Evolutionary conservation across 2,888 invertebrate genomes (phyloP).

Genomic region (Aphodius sticticus): DNA sequence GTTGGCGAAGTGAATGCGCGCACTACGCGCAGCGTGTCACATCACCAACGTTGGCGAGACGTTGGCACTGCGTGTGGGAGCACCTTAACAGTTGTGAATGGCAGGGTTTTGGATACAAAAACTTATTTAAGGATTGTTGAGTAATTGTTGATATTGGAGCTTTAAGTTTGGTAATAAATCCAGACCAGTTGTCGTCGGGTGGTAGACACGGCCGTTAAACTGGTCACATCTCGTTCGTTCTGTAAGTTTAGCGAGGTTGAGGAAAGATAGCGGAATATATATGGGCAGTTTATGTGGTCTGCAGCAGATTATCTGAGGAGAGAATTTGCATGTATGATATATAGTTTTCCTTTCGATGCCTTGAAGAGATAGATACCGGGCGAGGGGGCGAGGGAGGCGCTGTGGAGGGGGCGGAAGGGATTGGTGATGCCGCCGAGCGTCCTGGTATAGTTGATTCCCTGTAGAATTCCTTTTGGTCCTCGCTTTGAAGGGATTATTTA

Average conservation of each 20-base stretch:
- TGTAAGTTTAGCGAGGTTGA: slow-evolving; percentile 14
- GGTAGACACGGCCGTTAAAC: slow-evolving; percentile 20
- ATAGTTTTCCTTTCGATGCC: slow-evolving; percentile 28
- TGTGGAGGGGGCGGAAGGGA: slow-evolving; percentile 10
- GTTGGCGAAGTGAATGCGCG: too few species aligned
- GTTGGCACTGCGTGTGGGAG: too few species aligned
- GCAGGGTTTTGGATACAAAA: background rate
- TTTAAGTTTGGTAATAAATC: slow-evolving; percentile 18
- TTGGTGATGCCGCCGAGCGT: slow-evolving; percentile 12
- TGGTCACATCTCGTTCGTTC: slow-evolving; percentile 16
- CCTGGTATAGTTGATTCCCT: slow-evolving; percentile 49
- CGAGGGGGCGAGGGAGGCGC: background rate
- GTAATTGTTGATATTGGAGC: background rate
- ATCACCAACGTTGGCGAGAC: too few species aligned
- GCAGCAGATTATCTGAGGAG: slow-evolving; percentile 45
- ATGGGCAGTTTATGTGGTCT: slow-evolving; percentile 47
- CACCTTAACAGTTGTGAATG: background rate
- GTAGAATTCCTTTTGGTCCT: slow-evolving; percentile 58
- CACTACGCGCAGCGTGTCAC: too few species aligned
- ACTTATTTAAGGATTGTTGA: background rate
- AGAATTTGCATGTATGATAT: slow-evolving; percentile 41
- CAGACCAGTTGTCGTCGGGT: background rate
- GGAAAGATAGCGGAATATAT: slow-evolving; percentile 42
- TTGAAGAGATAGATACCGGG: slow-evolving; percentile 12
- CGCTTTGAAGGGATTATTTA: slow-evolving; percentile 63